Evolutionary conservation across 2,113 vertebrate species (phyloP).

Genomic region (Thermophis baileyi): DNA sequence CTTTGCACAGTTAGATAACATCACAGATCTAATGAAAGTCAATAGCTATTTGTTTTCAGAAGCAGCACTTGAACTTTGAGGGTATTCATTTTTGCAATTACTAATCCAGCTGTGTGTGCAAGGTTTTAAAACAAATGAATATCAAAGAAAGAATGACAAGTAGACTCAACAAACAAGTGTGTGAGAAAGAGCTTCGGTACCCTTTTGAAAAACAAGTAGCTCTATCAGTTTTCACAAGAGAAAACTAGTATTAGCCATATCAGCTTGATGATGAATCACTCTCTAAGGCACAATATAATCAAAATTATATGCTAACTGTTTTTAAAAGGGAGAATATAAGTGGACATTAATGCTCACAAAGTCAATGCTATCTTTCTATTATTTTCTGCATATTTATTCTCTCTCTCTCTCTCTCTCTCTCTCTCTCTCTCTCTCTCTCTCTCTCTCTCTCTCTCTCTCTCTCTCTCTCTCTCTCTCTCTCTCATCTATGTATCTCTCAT

Average conservation of each 20-base stretch:
- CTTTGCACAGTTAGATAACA: constrained; percentile 74
- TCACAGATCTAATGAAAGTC: constrained; percentile 71
- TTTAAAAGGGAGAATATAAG: background rate
- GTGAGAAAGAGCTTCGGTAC: constrained; percentile 26
- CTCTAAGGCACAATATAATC: background rate
- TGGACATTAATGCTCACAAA: background rate
- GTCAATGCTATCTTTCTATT: background rate
- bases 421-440: too few species aligned
- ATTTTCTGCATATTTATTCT: background rate
- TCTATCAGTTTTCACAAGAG: constrained; percentile 46
- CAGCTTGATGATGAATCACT: background rate
- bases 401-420: too few species aligned
- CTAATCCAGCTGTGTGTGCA: constrained; percentile 31
- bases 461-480: background rate
- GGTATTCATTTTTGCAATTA: constrained; percentile 39
- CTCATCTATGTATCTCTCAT: background rate
- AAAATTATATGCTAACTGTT: background rate
- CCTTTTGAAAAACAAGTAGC: constrained; percentile 49
- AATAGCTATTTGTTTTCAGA: constrained; percentile 76
- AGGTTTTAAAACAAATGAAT: constrained; percentile 59
- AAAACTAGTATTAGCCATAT: constrained; percentile 6
- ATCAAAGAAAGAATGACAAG: constrained; percentile 69
- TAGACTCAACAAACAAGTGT: constrained; percentile 48
- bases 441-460: too few species aligned
- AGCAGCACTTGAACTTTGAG: constrained; percentile 74